phyloP scores from a whole-genome alignment of 2,113 vertebrate genomes.

The Pterocles orientalis region DNA sequence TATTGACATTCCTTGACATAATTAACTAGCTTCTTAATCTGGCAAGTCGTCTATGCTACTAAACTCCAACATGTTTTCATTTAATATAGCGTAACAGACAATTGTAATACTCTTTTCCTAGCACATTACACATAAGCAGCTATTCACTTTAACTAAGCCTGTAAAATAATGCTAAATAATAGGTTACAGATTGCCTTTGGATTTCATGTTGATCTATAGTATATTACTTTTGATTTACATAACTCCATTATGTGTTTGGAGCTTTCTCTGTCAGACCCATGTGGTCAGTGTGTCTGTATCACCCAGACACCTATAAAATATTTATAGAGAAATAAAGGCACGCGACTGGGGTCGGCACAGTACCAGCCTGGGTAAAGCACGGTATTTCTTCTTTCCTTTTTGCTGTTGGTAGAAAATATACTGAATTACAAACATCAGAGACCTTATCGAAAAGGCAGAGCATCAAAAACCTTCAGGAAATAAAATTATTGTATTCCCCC shows the following conservation, averaged over 20 bases:
- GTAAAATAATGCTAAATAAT: neutral
- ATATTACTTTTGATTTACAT: neutral
- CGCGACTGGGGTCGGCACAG: neutral
- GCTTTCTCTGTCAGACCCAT: neutral
- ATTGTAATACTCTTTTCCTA: neutral
- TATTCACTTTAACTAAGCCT: neutral
- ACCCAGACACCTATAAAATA: neutral
- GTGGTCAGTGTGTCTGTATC: neutral
- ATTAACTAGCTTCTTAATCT: neutral
- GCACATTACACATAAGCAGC: neutral
- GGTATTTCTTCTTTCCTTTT: neutral
- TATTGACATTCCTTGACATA: neutral
- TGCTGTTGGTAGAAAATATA: neutral
- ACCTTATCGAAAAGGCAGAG: slow-evolving; percentile 18
- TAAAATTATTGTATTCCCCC: neutral
- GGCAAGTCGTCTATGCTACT: neutral
- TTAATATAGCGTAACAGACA: neutral
- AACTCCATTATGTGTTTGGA: neutral
- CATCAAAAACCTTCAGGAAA: slow-evolving; percentile 14
- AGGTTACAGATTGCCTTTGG: neutral
- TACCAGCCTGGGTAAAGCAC: neutral
- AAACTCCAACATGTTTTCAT: neutral
- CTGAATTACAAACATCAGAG: neutral
- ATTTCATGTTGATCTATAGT: neutral
- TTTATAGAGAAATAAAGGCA: neutral